Evolutionary conservation across 2,113 vertebrate genomes (phyloP).

Genomic region (Scolopax mira): DNA sequence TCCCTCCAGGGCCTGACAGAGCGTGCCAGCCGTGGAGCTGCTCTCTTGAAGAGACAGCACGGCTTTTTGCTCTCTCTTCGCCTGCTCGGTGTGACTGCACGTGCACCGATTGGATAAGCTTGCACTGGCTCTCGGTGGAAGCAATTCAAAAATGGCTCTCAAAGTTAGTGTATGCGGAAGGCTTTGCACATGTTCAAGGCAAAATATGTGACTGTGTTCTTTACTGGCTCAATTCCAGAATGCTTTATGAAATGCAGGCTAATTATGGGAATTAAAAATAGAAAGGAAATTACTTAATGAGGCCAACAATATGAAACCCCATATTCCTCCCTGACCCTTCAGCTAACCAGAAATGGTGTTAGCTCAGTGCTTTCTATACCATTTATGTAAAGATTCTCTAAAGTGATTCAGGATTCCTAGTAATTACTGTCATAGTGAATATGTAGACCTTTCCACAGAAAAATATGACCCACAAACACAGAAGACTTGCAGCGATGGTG

Average conservation of each 20-base stretch:
- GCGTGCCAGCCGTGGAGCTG: too few relatives aligned
- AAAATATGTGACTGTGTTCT: not conserved
- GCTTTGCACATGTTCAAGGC: not conserved
- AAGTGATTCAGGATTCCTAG: not conserved
- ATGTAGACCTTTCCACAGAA: not conserved
- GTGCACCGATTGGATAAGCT: not conserved
- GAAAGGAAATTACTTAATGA: not conserved
- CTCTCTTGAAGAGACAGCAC: not conserved
- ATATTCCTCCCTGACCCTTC: not conserved
- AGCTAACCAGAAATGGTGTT: not conserved
- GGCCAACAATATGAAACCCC: not conserved
- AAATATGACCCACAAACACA: not conserved
- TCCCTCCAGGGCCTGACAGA: not conserved
- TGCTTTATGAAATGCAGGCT: fast-evolving
- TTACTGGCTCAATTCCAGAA: not conserved
- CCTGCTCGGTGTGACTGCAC: not conserved
- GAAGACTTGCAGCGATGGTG: not conserved
- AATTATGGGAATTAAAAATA: not conserved
- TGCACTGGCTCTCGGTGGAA: not conserved
- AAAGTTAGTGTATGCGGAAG: not conserved
- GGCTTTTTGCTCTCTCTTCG: not conserved
- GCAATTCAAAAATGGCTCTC: not conserved
- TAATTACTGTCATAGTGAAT: not conserved
- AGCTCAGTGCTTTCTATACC: not conserved
- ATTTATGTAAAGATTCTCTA: not conserved